Evolutionary conservation across 2,113 vertebrate genomes (phyloP), one percentile per base, ranked within the genome.

Genomic region (Trematomus loennbergii): DNA sequence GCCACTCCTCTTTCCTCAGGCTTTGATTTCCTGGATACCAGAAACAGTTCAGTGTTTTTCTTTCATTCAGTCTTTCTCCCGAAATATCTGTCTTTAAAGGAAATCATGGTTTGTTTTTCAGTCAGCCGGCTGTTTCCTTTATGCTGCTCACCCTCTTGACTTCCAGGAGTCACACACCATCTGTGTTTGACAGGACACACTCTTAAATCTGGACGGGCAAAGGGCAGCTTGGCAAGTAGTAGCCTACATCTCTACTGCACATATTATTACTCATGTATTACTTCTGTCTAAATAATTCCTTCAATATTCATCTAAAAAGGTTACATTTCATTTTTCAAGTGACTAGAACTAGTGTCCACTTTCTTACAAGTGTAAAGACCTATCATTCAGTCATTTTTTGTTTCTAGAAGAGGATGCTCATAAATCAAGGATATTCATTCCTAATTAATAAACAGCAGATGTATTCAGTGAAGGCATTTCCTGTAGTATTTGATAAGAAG

Each of bases 131-230:
- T 49, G 17, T 36, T 33, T 4, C 18, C 29, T 9, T 36, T 18
- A 3, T 45, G n/a, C 48, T 61, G 64, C 12, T 33, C 4, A 12
- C 7, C 54, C 45, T 48, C 0, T 61, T 36, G 55, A 60, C 57
- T 46, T 18, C 6, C n/a, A 25, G 25, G 18, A 58, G 64, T 54
- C 52, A 52, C 64, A 55, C 69, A 46, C 59, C 71, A 74, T 68
- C 85, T 89, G 90, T 64, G 78, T 75, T 60, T 91, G 88, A 84
- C 82, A 80, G 80, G 16, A 82, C 12, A 0, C 48, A 48, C 72
- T 77, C 45, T 33, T 12, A 40, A 12, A 53, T 15, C 67, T 86
- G 60, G 22, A 63, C 61, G 1, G 20, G 16, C 72, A 61, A 17
- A 58, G 15, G 16, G 13, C 20, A 46, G 16, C 18, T 25, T 22